A percentile compares a stretch with the other conserved stretches of the same genome.
Conservation (phyloP, 2,888 invertebrate species). For the Stomorhina lunata region DNA sequence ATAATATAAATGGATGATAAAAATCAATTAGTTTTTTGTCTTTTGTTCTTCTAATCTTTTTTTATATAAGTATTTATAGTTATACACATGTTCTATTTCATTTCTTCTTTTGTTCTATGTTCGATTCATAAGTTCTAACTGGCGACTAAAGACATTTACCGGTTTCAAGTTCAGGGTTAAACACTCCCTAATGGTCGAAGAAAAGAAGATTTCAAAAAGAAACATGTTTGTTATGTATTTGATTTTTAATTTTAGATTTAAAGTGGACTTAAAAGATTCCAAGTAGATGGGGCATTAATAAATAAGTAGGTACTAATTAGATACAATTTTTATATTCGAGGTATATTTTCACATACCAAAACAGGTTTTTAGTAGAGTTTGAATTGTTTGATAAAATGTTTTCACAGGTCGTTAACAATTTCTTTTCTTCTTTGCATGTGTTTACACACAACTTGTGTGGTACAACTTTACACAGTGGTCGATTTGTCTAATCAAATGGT, state of each 20-base stretch:
- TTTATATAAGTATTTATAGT: no score
- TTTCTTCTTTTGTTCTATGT: background rate
- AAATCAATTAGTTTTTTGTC: slow-evolving; percentile 21
- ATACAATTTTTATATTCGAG: no score
- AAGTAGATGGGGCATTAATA: background rate
- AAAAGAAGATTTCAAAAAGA: background rate
- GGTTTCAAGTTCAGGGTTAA: slow-evolving; percentile 56
- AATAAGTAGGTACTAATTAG: no score
- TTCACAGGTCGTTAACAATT: no score
- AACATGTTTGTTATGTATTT: background rate
- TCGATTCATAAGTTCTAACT: background rate
- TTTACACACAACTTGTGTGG: no score
- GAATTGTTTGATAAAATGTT: no score
- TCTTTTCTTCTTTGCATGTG: no score
- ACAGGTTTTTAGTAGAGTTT: no score
- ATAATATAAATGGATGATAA: no score
- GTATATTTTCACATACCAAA: no score
- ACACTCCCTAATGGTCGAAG: slow-evolving; percentile 20
- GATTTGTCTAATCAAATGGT: no score
- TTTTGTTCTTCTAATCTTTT: background rate
- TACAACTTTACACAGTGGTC: no score
- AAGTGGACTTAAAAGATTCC: background rate
- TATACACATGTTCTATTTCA: background rate
- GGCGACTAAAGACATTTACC: background rate
- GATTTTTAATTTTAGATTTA: background rate